Evolutionary conservation across 92 coral and sea anemone species (phyloP), one percentile per base, ranked within the genome.

Genomic region (Metridium senile): DNA sequence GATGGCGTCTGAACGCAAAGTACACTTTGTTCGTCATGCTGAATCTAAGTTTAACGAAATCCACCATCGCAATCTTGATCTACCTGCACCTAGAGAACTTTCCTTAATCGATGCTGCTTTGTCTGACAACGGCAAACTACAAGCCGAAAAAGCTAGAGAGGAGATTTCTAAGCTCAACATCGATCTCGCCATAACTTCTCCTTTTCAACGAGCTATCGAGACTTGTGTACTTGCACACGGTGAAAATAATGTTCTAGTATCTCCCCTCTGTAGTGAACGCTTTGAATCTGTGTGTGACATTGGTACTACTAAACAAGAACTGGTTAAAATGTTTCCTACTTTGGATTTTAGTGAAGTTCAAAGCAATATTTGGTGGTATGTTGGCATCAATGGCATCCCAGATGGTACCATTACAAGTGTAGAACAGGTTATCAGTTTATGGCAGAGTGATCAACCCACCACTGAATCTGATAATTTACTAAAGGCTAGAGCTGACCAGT

Each of bases 11-110:
- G 21, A 54, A 20, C 59, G 20, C n/a, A 54, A 54, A 54, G 69
- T 88, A 1, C 83, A 84, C 58, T 88, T 88, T 28, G 76, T 88
- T 32, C 89, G 93, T 27, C 93, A 88, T 27, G 87, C 78, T 43
- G 89, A 88, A 35, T 77, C 93, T 2, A 79, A 79, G 11, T 88
- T 82, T 75, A 88, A 88, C 65, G 88, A 65, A 23, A 81, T 75
- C 19, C 29, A 25, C 31, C 59, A 26, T 0, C 28, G 33, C 11
- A 62, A 33, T 1, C 23, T 0, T 17, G n/a, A 1, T 10, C 9
- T 16, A 8, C 66, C 77, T 30, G 54, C 47, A 26, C 70, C 70
- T 16, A 28, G 63, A 32, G 54, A 75, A 11, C 54, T 33, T 18
- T 67, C 54, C 1, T 81, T 33, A 23, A 43, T 84, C 3, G 93